Evolutionary conservation across 2,113 vertebrate species (phyloP).

Genomic region (Elephantulus edwardii): DNA sequence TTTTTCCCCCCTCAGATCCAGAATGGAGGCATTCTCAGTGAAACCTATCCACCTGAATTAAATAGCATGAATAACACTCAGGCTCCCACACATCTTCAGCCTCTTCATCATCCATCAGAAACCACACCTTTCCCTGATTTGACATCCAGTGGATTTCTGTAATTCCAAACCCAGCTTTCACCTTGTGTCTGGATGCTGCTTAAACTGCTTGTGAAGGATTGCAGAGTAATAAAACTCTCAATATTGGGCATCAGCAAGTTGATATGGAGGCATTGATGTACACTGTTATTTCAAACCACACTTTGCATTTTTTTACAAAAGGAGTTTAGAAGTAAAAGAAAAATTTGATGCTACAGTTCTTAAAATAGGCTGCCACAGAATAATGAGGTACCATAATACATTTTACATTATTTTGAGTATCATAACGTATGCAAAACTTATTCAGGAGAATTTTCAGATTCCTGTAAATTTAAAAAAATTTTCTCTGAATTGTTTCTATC

Average conservation of each 20-base stretch:
- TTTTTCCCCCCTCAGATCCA: conserved; percentile 83
- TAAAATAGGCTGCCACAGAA: conserved; percentile 54
- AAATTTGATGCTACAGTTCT: conserved; percentile 55
- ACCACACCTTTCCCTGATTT: conserved; percentile 84
- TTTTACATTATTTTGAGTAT: conserved; percentile 62
- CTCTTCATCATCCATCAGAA: conserved; percentile 81
- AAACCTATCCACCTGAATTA: conserved; percentile 81
- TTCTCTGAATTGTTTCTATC: conserved; percentile 60
- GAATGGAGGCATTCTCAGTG: conserved; percentile 82
- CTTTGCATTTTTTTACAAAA: conserved; percentile 61
- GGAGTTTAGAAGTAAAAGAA: conserved; percentile 61
- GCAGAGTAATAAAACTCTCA: conserved; percentile 47
- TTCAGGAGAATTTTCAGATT: background rate
- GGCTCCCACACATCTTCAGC: conserved; percentile 76
- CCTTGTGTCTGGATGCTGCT: conserved; percentile 67
- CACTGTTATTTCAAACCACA: conserved; percentile 75
- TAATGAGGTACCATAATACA: conserved; percentile 47
- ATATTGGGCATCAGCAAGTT: conserved; percentile 59
- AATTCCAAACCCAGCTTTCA: conserved; percentile 70
- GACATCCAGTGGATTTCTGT: conserved; percentile 83
- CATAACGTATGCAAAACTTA: conserved; percentile 79
- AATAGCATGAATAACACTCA: conserved; percentile 75
- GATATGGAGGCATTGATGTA: conserved; percentile 65
- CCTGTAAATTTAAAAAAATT: conserved; percentile 57
- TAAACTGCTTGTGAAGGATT: conserved; percentile 61